Percentiles rank a stretch among this genome's conserved stretches.
Evolutionary conservation across 1,140 invertebrate genomes (phyloP).

Genomic region (Apis florea): DNA sequence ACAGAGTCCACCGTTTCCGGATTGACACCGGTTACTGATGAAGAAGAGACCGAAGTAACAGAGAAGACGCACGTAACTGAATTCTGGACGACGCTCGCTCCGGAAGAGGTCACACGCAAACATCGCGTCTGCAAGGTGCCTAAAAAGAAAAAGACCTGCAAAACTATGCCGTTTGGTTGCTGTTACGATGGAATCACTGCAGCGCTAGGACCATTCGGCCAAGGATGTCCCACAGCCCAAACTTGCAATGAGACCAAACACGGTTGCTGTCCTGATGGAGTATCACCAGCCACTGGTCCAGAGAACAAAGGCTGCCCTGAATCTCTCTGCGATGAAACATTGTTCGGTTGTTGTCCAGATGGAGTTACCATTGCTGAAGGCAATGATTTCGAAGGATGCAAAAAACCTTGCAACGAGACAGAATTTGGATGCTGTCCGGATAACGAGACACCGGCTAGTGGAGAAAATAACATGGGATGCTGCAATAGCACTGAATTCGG

Average conservation of each 20-base stretch:
- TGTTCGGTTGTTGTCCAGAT: constrained; percentile 94
- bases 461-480: constrained; percentile 83
- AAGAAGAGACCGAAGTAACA: constrained; percentile 62
- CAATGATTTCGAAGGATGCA: constrained; percentile 91
- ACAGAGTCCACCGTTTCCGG: constrained; percentile 59
- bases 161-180: constrained; percentile 90
- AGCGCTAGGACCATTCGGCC: constrained; percentile 91
- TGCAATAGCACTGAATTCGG: constrained; percentile 84
- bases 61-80: constrained; percentile 62
- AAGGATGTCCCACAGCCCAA: constrained; percentile 87
- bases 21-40: constrained; percentile 42
- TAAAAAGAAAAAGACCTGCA: constrained; percentile 83
- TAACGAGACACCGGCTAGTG: constrained; percentile 82
- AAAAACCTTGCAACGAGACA: constrained; percentile 84
- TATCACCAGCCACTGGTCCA: constrained; percentile 89
- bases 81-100: constrained; percentile 72
- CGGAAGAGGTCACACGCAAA: constrained; percentile 78
- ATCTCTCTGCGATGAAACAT: constrained; percentile 86
- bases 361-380: constrained; percentile 89
- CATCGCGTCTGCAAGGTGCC: constrained; percentile 83
- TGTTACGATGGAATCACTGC: constrained; percentile 92
- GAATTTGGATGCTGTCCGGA: constrained; percentile 87
- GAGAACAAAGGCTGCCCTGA: constrained; percentile 89
- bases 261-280: constrained; percentile 94
- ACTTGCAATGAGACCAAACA: constrained; percentile 91